Evolutionary conservation across 2,888 invertebrate genomes (phyloP), one percentile per base, ranked within the genome.

Genomic region (Amphipoea lucens): DNA sequence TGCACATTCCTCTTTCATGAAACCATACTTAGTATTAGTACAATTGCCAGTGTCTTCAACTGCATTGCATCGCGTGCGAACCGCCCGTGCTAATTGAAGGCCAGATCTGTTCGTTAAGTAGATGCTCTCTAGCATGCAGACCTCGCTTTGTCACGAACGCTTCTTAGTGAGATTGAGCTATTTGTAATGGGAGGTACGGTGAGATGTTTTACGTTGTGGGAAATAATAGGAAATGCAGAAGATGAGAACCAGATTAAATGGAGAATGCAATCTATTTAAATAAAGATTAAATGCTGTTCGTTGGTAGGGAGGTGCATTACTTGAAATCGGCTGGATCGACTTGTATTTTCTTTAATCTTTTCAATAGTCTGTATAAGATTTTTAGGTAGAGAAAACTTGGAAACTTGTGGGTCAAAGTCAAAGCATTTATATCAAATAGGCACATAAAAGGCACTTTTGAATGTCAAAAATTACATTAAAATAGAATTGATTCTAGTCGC

Each of bases 71-170:
- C 76, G 84, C 88, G 88, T 88, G 89, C 79, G 70, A 73, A 80
- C 67, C 67, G 60, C 54, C 77, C 12, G n/a, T 60, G 68, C 62
- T 88, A 84, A 89, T 88, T 89, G 88, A 87, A 89, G 90, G 90
- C 76, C 87, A 83, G 70, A 80, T 83, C 87, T 85, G 80, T 89
- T 89, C 87, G 83, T 88, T 77, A 80, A 71, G 71, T 73, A 66
- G 72, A 54, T 45, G 71, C 68, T 80, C 69, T 79, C 67, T 68
- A 29, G 63, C 48, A 67, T 63, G 57, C 67, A 82, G 74, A 57
- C 74, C 79, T 81, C 71, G 71, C 29, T 74, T 72, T 68, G 74
- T 87, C 82, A 87, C 84, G 80, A 76, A 79, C 40, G 23, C 0
- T 62, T 4, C 29, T 67, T 69, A 66, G 77, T 74, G 62, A 79